phyloP scores from a whole-genome alignment of 2,797 vertebrate species.

The Chloroceryle amazona region DNA sequence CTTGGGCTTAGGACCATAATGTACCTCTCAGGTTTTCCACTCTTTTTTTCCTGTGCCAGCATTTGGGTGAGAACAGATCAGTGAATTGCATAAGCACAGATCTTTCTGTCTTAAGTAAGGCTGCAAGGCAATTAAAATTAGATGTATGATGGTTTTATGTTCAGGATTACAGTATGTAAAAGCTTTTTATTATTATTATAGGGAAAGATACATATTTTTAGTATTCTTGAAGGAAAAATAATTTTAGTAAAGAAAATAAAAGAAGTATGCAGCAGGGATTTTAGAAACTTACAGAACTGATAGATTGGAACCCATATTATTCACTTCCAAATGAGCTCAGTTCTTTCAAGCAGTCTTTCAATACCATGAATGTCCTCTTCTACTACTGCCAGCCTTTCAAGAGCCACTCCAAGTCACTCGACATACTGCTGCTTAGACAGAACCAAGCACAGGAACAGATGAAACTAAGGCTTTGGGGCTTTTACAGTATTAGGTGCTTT shows the following conservation, averaged over 20 bases:
- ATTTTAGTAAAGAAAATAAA: not conserved
- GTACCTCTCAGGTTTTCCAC: not conserved
- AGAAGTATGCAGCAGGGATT: not conserved
- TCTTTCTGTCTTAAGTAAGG: not conserved
- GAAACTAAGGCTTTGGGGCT: slow-evolving; percentile 16
- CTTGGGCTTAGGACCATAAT: not conserved
- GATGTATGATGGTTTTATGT: not conserved
- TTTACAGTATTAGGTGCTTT: slow-evolving; percentile 20
- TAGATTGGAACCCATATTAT: not conserved
- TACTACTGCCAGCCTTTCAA: slow-evolving; percentile 79
- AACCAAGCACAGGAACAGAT: not conserved
- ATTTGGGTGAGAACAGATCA: not conserved
- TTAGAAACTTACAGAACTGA: not conserved
- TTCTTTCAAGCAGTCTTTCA: slow-evolving; percentile 75
- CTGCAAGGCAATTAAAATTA: not conserved
- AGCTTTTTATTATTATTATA: not conserved
- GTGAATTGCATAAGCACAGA: not conserved
- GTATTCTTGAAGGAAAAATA: not conserved
- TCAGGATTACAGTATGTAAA: not conserved
- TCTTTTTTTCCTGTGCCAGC: not conserved
- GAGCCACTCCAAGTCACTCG: slow-evolving; percentile 18
- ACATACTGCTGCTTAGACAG: slow-evolving; percentile 17
- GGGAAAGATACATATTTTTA: not conserved
- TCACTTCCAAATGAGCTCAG: slow-evolving; percentile 78
- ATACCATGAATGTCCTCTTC: slow-evolving; percentile 77